Evolutionary conservation across 2,797 vertebrate genomes (phyloP), one percentile per base, ranked within the genome.

Genomic region (Apogon talboti): DNA sequence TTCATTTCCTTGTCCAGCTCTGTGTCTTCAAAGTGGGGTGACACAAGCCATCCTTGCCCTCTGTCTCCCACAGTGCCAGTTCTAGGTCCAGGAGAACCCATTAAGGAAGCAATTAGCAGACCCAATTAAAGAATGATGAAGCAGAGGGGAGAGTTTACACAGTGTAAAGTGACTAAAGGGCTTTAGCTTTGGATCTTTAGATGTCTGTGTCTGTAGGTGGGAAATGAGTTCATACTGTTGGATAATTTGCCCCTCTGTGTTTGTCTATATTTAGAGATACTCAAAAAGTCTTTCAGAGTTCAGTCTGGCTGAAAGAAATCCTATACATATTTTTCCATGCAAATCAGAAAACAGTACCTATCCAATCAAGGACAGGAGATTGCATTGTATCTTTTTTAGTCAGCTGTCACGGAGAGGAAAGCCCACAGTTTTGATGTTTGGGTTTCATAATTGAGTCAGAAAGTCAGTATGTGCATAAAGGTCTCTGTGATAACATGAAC

Each of bases 101-200:
- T 92, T 92, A 91, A 91, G 88, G 81, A 89, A 88, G 86, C 81
- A 92, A 92, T 92, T 92, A 93, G 89, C 87, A 84, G 66, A 47
- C 59, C 83, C 87, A 91, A 90, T 93, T 90, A 93, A 90, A 89
- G 76, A 83, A 85, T 81, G 82, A 87, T 90, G 79, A 87, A 85
- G 77, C 80, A 71, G 74, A 65, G 71, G 59, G 57, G 62, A 79
- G 67, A 60, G 61, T 77, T 82, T 84, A 53, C 66, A 62, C 19
- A 66, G 66, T 54, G 45, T 48, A 49, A 69, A 84, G 64, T 40
- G 50, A 71, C 66, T 69, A 60, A 76, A 72, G 60, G 60, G 51
- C 48, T 79, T 67, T 52, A 15, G 40, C 46, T 58, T 64, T 7
- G 30, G 64, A 52, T 61, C 38, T 76, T 79, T 46, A 52, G 67